Evolutionary conservation across 2,888 invertebrate genomes (phyloP).

Genomic region (Eumerus sabulonum): DNA sequence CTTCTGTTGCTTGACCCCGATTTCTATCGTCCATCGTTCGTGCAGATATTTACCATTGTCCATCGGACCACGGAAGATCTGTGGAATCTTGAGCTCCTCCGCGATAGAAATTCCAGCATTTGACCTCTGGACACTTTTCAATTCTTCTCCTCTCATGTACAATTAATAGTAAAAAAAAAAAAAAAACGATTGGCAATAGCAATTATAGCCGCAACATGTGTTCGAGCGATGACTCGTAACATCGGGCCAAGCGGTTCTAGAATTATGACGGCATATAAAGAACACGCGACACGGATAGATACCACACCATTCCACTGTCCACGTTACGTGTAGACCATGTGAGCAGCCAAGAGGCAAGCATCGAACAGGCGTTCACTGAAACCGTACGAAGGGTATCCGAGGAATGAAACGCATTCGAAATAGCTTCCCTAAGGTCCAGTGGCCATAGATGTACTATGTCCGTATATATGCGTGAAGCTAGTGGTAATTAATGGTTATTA

Average conservation of each 20-base stretch:
- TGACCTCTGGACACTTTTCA: constrained; percentile 42
- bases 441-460: constrained; percentile 11
- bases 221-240: constrained; percentile 60
- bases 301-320: not conserved
- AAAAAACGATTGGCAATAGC: constrained; percentile 60
- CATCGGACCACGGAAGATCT: constrained; percentile 29
- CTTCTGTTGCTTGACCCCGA: constrained; percentile 44
- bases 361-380: constrained; percentile 10
- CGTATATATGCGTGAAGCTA: constrained; percentile 48
- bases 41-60: constrained; percentile 50
- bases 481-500: constrained; percentile 63
- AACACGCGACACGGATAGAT: constrained; percentile 61
- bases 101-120: constrained; percentile 40
- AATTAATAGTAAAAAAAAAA: constrained; percentile 62
- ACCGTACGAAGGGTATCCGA: constrained; percentile 22
- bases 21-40: constrained; percentile 47
- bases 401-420: constrained; percentile 5
- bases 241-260: constrained; percentile 47
- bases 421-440: constrained; percentile 39
- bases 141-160: constrained; percentile 33
- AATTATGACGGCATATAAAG: constrained; percentile 65
- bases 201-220: constrained; percentile 61
- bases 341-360: constrained; percentile 25
- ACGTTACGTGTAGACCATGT: constrained; percentile 3
- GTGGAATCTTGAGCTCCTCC: constrained; percentile 46